Percentiles rank a stretch among this genome's conserved stretches.
These are phyloP conservation scores for Phasia obesa DNA, from an alignment of 2,888 invertebrate species.

Conservation along the genomic window DNA sequence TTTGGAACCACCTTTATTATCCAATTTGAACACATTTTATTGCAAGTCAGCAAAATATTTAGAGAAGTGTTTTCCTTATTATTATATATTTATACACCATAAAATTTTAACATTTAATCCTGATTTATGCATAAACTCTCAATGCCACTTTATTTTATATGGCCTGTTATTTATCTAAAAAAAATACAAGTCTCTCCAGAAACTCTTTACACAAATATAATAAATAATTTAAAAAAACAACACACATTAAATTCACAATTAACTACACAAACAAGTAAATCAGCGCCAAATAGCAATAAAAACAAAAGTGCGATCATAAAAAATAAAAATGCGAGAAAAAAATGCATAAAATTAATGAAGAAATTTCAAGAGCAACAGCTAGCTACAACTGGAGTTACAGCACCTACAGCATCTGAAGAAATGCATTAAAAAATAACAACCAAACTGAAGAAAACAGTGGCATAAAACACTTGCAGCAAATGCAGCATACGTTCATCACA, in stretches of 20 bases:
- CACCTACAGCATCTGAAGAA: constrained; percentile 18
- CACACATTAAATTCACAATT: constrained; percentile 60
- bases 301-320: constrained; percentile 48
- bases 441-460: constrained; percentile 1
- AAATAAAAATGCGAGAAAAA: constrained; percentile 41
- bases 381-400: constrained; percentile 8
- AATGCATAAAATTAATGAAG: constrained; percentile 17
- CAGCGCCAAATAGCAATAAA: constrained; percentile 66
- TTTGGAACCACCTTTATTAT: too few species aligned
- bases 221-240: constrained; percentile 51
- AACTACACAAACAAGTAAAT: constrained; percentile 68
- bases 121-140: constrained; percentile 43
- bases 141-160: neutral
- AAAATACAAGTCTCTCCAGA: neutral
- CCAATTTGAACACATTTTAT: neutral
- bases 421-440: constrained; percentile 6
- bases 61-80: neutral
- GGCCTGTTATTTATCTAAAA: constrained; percentile 13
- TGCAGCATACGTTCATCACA: constrained; percentile 62
- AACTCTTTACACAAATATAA: constrained; percentile 16
- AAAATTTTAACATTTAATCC: constrained; percentile 44
- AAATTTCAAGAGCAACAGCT: constrained; percentile 34
- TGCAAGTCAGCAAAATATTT: neutral
- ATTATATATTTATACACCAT: constrained; percentile 38
- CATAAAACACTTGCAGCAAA: constrained; percentile 53